phyloP scores from a whole-genome alignment of 2,797 vertebrate genomes.

The Chelonia mydas region DNA sequence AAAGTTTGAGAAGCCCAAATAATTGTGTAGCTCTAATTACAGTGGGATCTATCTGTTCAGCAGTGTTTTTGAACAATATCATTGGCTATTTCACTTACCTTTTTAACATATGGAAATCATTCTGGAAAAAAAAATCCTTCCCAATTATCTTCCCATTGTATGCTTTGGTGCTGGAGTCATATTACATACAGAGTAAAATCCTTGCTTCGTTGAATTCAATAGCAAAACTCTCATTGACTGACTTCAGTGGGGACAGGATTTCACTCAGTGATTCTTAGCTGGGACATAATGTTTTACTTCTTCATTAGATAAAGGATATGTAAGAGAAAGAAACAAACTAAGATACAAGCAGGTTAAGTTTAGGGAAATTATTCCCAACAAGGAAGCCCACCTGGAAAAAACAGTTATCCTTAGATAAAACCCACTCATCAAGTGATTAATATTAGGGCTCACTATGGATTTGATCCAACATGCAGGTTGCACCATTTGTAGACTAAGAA shows the following conservation, averaged over 20 bases:
- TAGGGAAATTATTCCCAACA: neutral
- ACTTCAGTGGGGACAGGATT: neutral
- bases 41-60: neutral
- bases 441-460: neutral
- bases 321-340: neutral
- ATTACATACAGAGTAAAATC: neutral
- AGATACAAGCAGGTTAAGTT: neutral
- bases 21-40: neutral
- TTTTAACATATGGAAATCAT: neutral
- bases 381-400: neutral
- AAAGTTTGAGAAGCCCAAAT: neutral
- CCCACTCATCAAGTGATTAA: neutral
- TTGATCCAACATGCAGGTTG: neutral
- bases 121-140: neutral
- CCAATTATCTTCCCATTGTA: neutral
- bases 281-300: neutral
- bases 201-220: neutral
- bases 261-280: neutral
- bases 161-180: neutral
- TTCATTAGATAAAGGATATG: neutral
- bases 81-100: neutral
- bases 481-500: fast-evolving
- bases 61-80: neutral
- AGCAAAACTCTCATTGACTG: neutral
- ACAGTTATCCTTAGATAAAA: neutral